Evolutionary conservation across 1,140 invertebrate species (phyloP), one percentile per base, ranked within the genome.

Genomic region (Drosophila yakuba): DNA sequence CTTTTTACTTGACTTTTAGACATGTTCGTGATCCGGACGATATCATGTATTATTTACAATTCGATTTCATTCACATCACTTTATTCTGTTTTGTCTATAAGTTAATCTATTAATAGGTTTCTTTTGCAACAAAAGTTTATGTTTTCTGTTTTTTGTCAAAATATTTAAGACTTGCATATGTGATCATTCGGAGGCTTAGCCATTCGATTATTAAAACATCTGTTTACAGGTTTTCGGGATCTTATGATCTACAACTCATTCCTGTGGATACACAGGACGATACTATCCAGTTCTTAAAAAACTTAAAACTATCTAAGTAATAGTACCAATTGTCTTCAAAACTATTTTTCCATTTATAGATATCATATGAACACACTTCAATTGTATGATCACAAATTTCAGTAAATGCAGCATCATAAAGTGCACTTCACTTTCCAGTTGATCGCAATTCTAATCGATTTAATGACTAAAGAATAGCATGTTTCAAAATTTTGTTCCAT

Each of bases 401-500:
- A 20, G 10, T 38, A 43, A 66, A 47, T 66, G 44, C 35, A 64
- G 32, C 63, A 48, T 35, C 43, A 25, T 1, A 32, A 63, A 38
- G 14, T 38, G 41, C 64, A 71, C 64, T 57, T 71, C 35, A 69
- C 25, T 35, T 54, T 58, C 8, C 12, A 38, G 17, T 17, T 66
- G 5, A 25, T 66, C 38, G 36, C 38, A 66, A 67, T 68, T 54
- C 44, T 44, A 64, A 71, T 69, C 51, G 23, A 43, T 41, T 35
- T 45, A 23, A 17, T 17, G 38, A 32, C 8, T 36, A 15, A 44
- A 43, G 15, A 45, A 44, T 7, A 44, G 36, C 25, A 35, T 77
- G 63, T 39, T 48, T 77, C 58, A 6, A 77, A 84, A 78, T 82
- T 81, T 52, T 68, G 45, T 83, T 45, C 47, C 36, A 63, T 80